Evolutionary conservation across 2,888 invertebrate genomes (phyloP).

Genomic region (Icerya purchasi): DNA sequence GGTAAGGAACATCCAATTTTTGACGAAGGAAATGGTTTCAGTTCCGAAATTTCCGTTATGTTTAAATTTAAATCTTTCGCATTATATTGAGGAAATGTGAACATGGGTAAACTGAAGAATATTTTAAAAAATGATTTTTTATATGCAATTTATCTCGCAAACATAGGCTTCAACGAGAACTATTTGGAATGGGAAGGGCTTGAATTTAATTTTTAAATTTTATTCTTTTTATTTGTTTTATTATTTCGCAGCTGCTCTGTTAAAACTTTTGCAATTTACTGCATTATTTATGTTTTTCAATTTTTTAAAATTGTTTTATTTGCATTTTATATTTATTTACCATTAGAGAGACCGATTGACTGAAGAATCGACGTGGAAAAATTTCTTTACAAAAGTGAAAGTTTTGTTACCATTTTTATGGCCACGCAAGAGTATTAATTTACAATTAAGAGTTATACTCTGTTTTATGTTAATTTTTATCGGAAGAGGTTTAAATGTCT

Average conservation of each 20-base stretch:
- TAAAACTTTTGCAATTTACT: neutral
- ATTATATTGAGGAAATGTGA: no score
- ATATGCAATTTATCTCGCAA: no score
- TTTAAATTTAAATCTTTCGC: no score
- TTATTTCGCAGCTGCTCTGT: neutral
- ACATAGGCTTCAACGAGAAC: no score
- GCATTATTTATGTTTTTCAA: neutral
- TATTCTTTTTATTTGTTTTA: no score
- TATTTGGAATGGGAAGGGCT: no score
- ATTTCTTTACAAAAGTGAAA: constrained; percentile 53
- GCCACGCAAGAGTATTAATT: constrained; percentile 55
- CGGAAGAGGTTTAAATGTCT: constrained; percentile 73
- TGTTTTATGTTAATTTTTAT: constrained; percentile 54
- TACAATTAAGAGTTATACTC: constrained; percentile 62
- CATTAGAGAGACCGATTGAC: neutral
- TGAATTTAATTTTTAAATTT: no score
- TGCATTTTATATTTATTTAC: neutral
- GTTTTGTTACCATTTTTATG: constrained; percentile 77
- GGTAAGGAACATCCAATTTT: no score
- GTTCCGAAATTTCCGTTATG: no score
- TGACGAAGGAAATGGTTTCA: no score
- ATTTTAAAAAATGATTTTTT: no score
- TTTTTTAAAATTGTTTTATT: neutral
- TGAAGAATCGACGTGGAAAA: constrained; percentile 48
- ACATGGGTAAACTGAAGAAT: no score